phyloP scores from a whole-genome alignment of 2,797 vertebrate species.

The Argentina silus region DNA sequence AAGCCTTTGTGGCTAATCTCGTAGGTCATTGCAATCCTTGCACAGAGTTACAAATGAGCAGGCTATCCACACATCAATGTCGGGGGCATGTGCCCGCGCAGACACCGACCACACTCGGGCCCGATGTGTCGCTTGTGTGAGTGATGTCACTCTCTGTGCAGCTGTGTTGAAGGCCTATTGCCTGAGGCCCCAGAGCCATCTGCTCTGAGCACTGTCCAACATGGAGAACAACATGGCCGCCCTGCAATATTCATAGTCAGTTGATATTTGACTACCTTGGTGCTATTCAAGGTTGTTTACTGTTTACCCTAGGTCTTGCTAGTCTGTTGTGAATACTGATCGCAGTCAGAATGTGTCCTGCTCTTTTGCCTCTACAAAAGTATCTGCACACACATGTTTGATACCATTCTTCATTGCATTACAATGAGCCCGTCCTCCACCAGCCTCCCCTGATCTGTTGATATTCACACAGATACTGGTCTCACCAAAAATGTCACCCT shows the following conservation, averaged over 20 bases:
- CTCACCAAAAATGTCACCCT: neutral
- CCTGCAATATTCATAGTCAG: neutral
- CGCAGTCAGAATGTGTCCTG: too few species aligned
- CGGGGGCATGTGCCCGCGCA: neutral
- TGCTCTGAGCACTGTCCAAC: neutral
- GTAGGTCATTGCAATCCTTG: constrained; percentile 10
- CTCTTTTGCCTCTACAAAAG: too few species aligned
- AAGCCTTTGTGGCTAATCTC: constrained; percentile 15
- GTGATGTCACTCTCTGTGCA: neutral
- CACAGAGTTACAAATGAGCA: neutral
- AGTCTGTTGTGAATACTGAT: too few species aligned
- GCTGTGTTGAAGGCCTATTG: neutral
- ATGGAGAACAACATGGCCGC: too few species aligned
- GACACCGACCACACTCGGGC: neutral
- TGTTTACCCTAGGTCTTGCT: too few species aligned
- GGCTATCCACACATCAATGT: neutral
- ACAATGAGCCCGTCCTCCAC: too few species aligned
- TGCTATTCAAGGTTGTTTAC: neutral
- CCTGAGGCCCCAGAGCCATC: neutral
- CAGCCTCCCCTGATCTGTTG: neutral
- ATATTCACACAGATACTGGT: neutral
- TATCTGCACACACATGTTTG: too few species aligned
- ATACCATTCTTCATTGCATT: too few species aligned
- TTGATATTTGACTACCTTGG: neutral
- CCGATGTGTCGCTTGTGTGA: neutral